Evolutionary conservation across 2,113 vertebrate genomes (phyloP).

Genomic region (Catagonus wagneri): DNA sequence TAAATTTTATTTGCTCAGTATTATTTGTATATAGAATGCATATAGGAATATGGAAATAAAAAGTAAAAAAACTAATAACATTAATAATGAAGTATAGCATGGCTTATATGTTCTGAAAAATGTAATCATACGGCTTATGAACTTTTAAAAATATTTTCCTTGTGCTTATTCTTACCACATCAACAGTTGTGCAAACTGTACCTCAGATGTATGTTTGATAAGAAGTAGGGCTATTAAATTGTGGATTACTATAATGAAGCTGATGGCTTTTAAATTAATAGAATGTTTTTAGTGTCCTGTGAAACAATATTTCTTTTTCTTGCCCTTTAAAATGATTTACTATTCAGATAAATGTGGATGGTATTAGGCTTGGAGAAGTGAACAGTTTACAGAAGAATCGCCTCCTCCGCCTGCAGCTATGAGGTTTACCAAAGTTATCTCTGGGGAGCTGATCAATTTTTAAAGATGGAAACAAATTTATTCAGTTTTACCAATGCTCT

Average conservation of each 20-base stretch:
- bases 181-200: not conserved
- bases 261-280: not conserved
- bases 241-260: not conserved
- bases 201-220: not conserved
- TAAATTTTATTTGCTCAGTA: conserved; percentile 55
- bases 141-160: conserved; percentile 44
- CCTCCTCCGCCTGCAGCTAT: not conserved
- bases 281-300: not conserved
- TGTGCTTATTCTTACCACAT: not conserved
- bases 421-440: not conserved
- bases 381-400: not conserved
- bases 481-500: not conserved
- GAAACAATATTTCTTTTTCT: not conserved
- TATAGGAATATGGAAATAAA: conserved; percentile 52
- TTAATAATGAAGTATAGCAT: not conserved
- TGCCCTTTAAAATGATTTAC: not conserved
- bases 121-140: not conserved
- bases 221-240: conserved; percentile 52
- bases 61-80: not conserved
- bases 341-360: not conserved
- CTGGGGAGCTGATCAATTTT: not conserved
- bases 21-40: conserved; percentile 51
- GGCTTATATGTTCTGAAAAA: not conserved
- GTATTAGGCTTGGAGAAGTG: not conserved
- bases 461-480: not conserved